Base-by-base conservation (phyloP, 2,113 vertebrate genomes). In the Chaetops frenatus region DNA sequence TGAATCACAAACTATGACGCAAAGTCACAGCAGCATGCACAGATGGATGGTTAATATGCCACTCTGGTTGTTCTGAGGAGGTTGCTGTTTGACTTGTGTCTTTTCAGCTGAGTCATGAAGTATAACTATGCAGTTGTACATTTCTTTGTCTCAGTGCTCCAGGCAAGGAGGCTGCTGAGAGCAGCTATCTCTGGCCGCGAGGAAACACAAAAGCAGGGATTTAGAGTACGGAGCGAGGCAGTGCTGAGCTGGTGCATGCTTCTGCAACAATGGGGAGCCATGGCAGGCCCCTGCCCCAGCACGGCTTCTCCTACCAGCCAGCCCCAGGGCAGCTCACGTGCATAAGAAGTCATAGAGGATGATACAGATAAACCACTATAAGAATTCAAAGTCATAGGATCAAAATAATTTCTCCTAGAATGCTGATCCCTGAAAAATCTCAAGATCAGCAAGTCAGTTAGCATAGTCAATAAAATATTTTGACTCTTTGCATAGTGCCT, bases 141-240 rank as follows among this genome's bases (percentile, higher is more conserved):
- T 70, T 56, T 71, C 92, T 97, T 97, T 97, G 92, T 96, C 82
- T 89, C 77, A 3, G 29, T 33, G 79, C 35, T 20, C 62, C 83
- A 42, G 45, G 95, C 94, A 95, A 96, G 95, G 90, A 96, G 93
- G 88, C 87, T 61, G 89, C 90, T 85, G 95, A 69, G 69, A 78
- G 87, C 96, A 65, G 91, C 93, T 92, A 25, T 83, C 92, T 90
- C 81, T 79, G 94, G 78, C 90, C 27, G 14, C 1, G 33, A 53
- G 71, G 90, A 31, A 86, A 93, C 74, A 96, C 97, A 97, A 95
- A 97, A 90, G 95, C 80, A 0, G 82, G 96, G 95, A 96, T 97
- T 97, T 96, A 82, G 88, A 94, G 76, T 38, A 53, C 2, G 9
- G 58, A 74, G 82, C 24, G 1, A 54, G 89, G 96, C 94, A 90